A percentile compares a stretch with the other conserved stretches of the same genome.
Conservation (phyloP, 2,888 invertebrate species). For the Agrotis segetum region DNA sequence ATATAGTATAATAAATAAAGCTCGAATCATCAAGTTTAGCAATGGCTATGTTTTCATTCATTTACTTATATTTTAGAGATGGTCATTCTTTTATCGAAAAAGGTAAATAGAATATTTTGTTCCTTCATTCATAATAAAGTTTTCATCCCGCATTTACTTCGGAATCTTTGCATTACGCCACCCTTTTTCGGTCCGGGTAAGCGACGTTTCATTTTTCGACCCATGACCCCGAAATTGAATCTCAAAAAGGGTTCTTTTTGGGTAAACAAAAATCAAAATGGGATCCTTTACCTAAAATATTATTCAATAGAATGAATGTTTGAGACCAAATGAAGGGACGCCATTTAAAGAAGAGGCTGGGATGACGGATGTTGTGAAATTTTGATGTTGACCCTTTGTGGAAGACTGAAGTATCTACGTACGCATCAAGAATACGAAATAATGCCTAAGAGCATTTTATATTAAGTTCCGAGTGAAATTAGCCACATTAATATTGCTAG, state of each 20-base stretch:
- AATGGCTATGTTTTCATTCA: background rate
- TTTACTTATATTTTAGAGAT: background rate
- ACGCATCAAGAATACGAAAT: background rate
- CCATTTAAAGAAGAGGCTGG: slow-evolving; percentile 12
- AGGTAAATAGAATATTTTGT: background rate
- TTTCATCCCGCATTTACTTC: slow-evolving; percentile 25
- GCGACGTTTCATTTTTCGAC: slow-evolving; percentile 24
- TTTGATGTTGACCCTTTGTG: background rate
- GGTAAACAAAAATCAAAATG: slow-evolving; percentile 36
- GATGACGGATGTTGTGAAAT: background rate
- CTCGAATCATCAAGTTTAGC: background rate
- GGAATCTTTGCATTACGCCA: slow-evolving; percentile 1
- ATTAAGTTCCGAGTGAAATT: background rate
- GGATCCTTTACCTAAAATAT: slow-evolving; percentile 13
- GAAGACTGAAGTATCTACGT: background rate
- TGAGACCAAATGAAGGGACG: slow-evolving; percentile 23
- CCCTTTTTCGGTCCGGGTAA: slow-evolving; percentile 10
- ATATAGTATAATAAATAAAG: no score
- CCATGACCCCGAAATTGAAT: slow-evolving; percentile 34
- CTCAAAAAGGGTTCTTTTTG: slow-evolving; percentile 3
- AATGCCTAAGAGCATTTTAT: background rate
- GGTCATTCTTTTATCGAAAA: no score
- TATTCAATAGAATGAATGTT: slow-evolving; percentile 41
- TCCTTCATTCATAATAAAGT: background rate
- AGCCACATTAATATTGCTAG: background rate